Evolutionary conservation across 2,888 invertebrate genomes (phyloP), one percentile per base, ranked within the genome.

Genomic region (Chrysopilus asiliformis): DNA sequence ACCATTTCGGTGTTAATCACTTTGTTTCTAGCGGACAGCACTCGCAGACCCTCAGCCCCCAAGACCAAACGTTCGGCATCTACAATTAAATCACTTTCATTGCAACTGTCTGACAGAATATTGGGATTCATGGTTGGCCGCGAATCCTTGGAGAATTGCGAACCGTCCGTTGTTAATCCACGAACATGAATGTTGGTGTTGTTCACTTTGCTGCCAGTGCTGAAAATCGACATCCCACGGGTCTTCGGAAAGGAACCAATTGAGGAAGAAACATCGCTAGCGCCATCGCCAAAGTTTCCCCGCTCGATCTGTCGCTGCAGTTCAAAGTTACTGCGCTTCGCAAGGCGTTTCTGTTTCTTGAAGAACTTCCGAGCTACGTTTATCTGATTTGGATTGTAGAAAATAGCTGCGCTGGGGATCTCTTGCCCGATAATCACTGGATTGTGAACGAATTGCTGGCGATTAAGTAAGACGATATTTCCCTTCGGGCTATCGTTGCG

Each of bases 381-480:
- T 59, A 87, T 91, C 61, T 93, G 93, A 57, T 86, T 83, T 0
- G 90, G 87, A 60, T 93, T 90, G 56, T 90, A 91, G 60, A 91
- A 93, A 53, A 83, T 71, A 43, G 85, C 83, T 0, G 82, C 79
- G 0, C 75, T 76, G 26, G 59, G 58, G 33, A 60, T 56, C 28
- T 57, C 57, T 22, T 53, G 55, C 0, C 44, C 41, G 3, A 49
- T 31, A 28, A 47, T 67, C 19, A 74, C 74, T 0, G 73, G 72
- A 47, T 76, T 76, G 2, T 74, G 74, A 34, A 80, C 67, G 50
- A 80, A 81, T 49, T 81, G 80, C 44, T 79, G 79, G 36, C 79
- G 65, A 51, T 80, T 79, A 32, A 80, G 49, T 4, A 78, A 73
- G 0, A 81, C 73, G 37, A 81, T 60, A 57, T 80, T 80, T 22